Evolutionary conservation across 2,113 vertebrate genomes (phyloP).

Genomic region (Xenus cinereus): DNA sequence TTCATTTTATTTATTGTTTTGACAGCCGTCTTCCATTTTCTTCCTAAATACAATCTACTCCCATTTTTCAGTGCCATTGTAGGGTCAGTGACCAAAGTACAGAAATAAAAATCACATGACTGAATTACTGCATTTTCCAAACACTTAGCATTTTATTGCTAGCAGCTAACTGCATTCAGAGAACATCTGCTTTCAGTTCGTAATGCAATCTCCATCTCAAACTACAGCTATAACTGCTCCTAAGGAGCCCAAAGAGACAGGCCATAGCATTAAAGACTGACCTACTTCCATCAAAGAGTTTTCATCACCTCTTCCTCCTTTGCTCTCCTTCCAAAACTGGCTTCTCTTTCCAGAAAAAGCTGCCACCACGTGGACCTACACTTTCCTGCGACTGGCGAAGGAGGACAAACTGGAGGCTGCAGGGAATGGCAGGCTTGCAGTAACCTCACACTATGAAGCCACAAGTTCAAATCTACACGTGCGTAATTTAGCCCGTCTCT

Average conservation of each 20-base stretch:
- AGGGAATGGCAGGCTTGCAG: not conserved
- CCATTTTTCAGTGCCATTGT: not conserved
- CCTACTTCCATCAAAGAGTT: not conserved
- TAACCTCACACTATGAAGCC: not conserved
- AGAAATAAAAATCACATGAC: not conserved
- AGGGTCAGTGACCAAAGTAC: not conserved
- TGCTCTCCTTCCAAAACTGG: not conserved
- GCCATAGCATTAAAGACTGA: not conserved
- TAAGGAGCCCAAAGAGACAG: not conserved
- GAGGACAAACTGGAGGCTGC: not conserved
- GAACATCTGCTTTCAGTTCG: conserved; percentile 10
- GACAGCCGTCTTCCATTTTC: conserved; percentile 23
- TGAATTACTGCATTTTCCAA: conserved; percentile 10
- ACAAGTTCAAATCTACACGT: rapidly evolving
- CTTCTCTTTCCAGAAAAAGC: not conserved
- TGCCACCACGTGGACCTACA: not conserved
- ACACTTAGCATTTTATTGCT: conserved; percentile 26
- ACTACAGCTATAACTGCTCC: not conserved
- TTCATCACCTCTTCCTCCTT: not conserved
- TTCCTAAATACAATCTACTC: not conserved
- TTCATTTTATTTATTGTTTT: conserved; percentile 5
- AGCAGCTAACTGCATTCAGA: conserved; percentile 11
- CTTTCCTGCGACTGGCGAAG: not conserved
- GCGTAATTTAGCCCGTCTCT: not conserved
- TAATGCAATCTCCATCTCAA: not conserved